Percentiles rank a stretch among this genome's conserved stretches.
These are phyloP conservation scores for Sebastes umbrosus DNA, from an alignment of 2,797 vertebrate genomes.

Conservation along the genomic window DNA sequence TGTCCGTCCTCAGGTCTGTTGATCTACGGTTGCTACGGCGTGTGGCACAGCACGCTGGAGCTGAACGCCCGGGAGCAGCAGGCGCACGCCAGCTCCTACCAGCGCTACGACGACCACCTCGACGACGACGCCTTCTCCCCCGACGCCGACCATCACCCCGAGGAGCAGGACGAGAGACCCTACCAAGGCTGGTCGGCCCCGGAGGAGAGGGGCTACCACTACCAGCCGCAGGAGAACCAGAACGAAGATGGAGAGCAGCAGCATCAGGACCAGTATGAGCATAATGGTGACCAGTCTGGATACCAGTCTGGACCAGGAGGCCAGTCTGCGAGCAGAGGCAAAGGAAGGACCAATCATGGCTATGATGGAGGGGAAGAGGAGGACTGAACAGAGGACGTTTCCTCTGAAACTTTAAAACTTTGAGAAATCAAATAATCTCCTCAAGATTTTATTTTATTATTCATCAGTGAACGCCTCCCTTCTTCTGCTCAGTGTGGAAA, in stretches of 20 bases:
- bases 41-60: slow-evolving; percentile 97
- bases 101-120: slow-evolving; percentile 90
- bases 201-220: slow-evolving; percentile 85
- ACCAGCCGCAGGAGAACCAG: slow-evolving; percentile 67
- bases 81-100: slow-evolving; percentile 94
- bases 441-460: neutral
- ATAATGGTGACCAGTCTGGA: slow-evolving; percentile 25
- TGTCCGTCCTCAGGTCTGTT: slow-evolving; percentile 84
- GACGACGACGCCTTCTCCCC: slow-evolving; percentile 92
- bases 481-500: neutral
- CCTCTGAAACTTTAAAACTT: neutral
- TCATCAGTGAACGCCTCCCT: neutral
- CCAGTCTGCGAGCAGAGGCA: slow-evolving; percentile 76
- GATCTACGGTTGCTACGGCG: slow-evolving; percentile 94
- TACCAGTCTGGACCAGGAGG: slow-evolving; percentile 79
- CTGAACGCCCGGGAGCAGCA: slow-evolving; percentile 89
- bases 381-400: slow-evolving; percentile 55
- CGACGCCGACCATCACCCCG: slow-evolving; percentile 76
- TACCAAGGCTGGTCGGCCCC: slow-evolving; percentile 88
- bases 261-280: slow-evolving; percentile 20
- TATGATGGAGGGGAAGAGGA: slow-evolving; percentile 59
- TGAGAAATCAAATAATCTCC: neutral
- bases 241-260: slow-evolving; percentile 19
- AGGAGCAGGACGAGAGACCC: slow-evolving; percentile 72
- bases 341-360: slow-evolving; percentile 68